Conservation (phyloP, 1,140 invertebrate species). For the Eubasilissa regina region DNA sequence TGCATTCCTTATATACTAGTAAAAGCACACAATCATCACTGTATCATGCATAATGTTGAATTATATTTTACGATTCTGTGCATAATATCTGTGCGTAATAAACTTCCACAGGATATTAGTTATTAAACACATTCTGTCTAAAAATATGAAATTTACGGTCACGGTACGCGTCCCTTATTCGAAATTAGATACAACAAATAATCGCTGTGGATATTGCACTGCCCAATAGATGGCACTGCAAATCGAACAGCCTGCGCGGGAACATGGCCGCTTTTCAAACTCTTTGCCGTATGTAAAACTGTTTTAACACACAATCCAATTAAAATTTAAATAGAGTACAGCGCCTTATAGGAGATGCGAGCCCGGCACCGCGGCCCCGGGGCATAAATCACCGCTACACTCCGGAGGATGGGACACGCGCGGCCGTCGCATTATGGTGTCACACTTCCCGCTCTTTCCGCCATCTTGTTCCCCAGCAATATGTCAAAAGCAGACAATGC, state of each 20-base stretch:
- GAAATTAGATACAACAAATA: too few species aligned
- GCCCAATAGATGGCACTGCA: constrained; percentile 23
- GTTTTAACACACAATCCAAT: constrained; percentile 59
- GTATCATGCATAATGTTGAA: too few species aligned
- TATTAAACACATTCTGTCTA: too few species aligned
- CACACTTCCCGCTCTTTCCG: constrained; percentile 34
- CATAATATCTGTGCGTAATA: too few species aligned
- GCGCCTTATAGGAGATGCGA: constrained; percentile 54
- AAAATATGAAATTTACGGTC: too few species aligned
- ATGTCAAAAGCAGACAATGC: constrained; percentile 28
- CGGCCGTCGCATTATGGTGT: constrained; percentile 3
- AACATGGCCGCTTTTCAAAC: constrained; percentile 30
- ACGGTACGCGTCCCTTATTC: too few species aligned
- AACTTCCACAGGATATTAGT: too few species aligned
- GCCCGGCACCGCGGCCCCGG: constrained; percentile 21
- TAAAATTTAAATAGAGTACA: constrained; percentile 61
- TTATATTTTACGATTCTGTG: too few species aligned
- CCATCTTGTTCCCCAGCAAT: constrained; percentile 3
- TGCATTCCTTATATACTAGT: too few species aligned
- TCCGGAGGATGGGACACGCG: not conserved
- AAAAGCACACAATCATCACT: too few species aligned
- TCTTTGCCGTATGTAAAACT: constrained; percentile 46
- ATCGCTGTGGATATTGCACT: not conserved
- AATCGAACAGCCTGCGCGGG: not conserved
- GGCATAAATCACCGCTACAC: constrained; percentile 33